Percentiles rank a stretch among this genome's conserved stretches.
These are phyloP conservation scores for Melanophora roralis DNA, from an alignment of 2,888 invertebrate genomes.

Conservation along the genomic window DNA sequence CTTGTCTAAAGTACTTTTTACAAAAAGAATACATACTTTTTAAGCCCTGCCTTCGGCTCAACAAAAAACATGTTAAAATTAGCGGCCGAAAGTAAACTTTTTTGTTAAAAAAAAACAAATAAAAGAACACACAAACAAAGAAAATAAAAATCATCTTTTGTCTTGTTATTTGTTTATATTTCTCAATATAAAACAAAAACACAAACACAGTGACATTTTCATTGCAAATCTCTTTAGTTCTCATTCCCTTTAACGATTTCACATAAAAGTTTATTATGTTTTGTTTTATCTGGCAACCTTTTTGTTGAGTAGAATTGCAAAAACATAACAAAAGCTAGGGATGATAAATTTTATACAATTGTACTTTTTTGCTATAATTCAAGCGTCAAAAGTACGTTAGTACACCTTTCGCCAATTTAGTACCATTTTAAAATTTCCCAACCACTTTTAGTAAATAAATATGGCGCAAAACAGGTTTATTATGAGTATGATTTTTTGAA, in stretches of 20 bases:
- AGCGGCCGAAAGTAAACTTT: background rate
- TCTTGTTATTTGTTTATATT: background rate
- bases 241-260: conserved; percentile 22
- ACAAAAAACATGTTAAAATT: background rate
- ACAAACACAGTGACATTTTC: background rate
- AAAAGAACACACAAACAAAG: conserved; percentile 9
- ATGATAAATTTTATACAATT: too few species aligned
- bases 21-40: background rate
- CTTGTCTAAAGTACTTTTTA: too few species aligned
- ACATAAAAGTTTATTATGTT: background rate
- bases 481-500: too few species aligned
- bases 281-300: conserved; percentile 31
- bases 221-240: background rate
- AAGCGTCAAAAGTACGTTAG: too few species aligned
- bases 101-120: background rate
- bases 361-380: too few species aligned
- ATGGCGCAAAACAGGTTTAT: too few species aligned
- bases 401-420: too few species aligned
- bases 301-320: conserved; percentile 16
- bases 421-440: too few species aligned
- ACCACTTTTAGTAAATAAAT: too few species aligned
- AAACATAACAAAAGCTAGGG: too few species aligned
- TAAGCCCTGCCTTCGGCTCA: background rate
- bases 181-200: background rate
- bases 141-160: background rate